Conservation (phyloP, 2,113 vertebrate genomes). For the Lasiurus cinereus region DNA sequence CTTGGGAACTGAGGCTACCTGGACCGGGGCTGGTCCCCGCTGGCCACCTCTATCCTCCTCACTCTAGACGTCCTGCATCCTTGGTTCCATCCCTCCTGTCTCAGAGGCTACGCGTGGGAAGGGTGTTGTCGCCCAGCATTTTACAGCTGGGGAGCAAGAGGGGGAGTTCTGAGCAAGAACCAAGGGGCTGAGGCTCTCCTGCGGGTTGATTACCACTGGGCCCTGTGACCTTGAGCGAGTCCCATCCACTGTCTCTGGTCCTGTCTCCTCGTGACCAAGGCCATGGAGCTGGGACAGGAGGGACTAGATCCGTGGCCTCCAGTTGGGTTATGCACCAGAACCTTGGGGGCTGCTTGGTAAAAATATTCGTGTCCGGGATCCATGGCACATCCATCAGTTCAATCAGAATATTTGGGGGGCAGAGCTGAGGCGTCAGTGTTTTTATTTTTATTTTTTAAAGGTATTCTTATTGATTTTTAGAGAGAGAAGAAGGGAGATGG, state of each 20-base stretch:
- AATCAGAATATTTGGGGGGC: background rate
- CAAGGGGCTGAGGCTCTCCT: background rate
- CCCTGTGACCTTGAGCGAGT: background rate
- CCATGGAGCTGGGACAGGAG: background rate
- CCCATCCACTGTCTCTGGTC: background rate
- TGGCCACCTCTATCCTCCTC: background rate
- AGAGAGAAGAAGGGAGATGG: too few relatives aligned
- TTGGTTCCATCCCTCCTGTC: background rate
- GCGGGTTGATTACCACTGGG: background rate
- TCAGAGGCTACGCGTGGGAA: background rate
- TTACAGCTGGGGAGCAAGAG: background rate
- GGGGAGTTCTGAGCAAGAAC: background rate
- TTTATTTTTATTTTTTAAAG: background rate
- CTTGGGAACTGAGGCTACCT: background rate
- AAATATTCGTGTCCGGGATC: background rate
- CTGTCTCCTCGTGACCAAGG: background rate
- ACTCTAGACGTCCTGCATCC: background rate
- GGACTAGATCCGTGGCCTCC: background rate
- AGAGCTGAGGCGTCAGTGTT: background rate
- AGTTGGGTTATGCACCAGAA: background rate
- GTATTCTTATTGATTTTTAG: too few relatives aligned
- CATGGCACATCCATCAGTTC: background rate
- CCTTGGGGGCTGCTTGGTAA: background rate
- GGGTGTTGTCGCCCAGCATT: rapidly evolving
- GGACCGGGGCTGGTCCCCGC: background rate